Evolutionary conservation across 2,113 vertebrate genomes (phyloP).

Genomic region (Saccopteryx leptura): DNA sequence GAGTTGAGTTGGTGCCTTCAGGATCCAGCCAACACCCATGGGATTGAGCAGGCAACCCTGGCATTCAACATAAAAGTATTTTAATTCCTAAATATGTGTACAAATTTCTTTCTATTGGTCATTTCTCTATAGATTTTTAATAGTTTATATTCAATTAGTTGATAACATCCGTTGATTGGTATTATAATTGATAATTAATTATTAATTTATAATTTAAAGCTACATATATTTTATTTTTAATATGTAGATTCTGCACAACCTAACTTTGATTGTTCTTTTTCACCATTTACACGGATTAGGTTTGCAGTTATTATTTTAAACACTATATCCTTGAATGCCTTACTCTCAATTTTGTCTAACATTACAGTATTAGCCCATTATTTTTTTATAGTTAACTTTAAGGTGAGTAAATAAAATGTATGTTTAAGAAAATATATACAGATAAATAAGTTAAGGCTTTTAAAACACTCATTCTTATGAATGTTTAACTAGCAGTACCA

Average conservation of each 20-base stretch:
- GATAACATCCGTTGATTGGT: background rate
- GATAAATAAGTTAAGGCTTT: background rate
- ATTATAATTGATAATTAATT: background rate
- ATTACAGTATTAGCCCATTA: background rate
- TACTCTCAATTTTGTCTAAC: background rate
- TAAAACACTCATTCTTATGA: background rate
- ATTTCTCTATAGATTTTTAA: background rate
- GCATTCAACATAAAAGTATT: background rate
- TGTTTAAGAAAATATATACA: background rate
- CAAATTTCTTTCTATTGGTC: background rate
- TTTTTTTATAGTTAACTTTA: background rate
- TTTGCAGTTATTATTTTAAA: conserved; percentile 1
- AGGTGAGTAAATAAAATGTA: background rate
- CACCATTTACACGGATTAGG: background rate
- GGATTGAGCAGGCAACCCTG: too few species aligned
- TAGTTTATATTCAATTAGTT: background rate
- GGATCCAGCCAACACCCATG: too few species aligned
- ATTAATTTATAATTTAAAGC: background rate
- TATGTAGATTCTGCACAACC: background rate
- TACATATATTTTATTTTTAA: background rate
- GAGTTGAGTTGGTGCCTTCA: too few species aligned
- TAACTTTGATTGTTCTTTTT: background rate
- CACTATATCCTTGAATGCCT: background rate
- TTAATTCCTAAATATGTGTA: background rate
- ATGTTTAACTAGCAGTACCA: conserved; percentile 14